Evolutionary conservation across 2,113 vertebrate genomes (phyloP).

Genomic region (Lathamus discolor): DNA sequence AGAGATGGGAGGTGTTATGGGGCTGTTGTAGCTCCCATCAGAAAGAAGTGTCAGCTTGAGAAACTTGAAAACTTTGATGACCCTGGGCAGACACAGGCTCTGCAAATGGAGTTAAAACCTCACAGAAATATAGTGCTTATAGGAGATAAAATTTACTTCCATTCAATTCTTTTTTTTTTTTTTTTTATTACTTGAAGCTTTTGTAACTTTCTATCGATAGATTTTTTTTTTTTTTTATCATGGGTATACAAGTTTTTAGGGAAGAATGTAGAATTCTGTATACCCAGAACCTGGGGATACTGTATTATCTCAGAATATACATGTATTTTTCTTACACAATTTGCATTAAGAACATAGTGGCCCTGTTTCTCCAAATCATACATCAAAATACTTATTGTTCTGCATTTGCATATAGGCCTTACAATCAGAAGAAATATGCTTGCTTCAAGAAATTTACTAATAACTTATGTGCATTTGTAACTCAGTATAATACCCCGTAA

Average conservation of each 20-base stretch:
- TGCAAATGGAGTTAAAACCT: background rate
- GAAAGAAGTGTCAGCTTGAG: conserved; percentile 46
- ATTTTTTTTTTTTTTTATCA: background rate
- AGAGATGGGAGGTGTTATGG: background rate
- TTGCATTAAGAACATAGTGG: background rate
- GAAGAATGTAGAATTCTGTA: background rate
- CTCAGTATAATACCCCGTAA: background rate
- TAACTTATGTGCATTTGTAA: background rate
- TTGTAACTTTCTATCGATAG: background rate
- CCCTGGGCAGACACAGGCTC: background rate
- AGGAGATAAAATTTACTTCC: background rate
- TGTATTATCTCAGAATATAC: background rate
- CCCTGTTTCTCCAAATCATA: background rate
- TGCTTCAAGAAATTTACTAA: background rate
- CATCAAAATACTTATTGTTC: background rate
- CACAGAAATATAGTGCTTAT: background rate
- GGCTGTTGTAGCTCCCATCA: background rate
- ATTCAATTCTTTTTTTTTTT: background rate
- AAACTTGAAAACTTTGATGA: conserved; percentile 22
- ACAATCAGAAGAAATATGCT: background rate
- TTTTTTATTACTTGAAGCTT: background rate
- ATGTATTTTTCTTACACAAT: background rate
- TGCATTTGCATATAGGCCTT: background rate
- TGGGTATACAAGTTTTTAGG: background rate
- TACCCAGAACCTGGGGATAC: background rate